These are phyloP conservation scores for Euplexia lucipara DNA, from an alignment of 2,888 invertebrate species.

Conservation along the genomic window DNA sequence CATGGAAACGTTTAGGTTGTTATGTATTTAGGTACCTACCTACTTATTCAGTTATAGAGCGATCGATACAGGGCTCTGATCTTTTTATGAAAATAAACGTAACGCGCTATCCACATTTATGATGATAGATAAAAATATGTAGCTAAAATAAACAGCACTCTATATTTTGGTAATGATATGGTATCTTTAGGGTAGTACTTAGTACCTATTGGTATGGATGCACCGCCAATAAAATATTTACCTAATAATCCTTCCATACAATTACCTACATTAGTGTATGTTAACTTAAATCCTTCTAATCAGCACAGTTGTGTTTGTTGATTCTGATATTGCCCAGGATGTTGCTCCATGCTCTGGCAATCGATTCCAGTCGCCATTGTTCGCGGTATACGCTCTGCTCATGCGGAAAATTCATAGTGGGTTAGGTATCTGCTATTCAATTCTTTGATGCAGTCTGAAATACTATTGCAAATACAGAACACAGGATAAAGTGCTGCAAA, in stretches of 20 bases:
- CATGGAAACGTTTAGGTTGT: conserved; percentile 9
- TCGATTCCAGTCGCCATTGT: conserved; percentile 74
- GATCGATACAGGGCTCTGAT: conserved; percentile 4
- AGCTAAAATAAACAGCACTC: background rate
- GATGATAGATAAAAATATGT: background rate
- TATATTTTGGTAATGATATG: background rate
- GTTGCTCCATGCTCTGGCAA: conserved; percentile 56
- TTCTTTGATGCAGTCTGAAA: conserved; percentile 32
- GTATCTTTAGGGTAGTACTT: conserved; percentile 1
- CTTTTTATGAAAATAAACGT: background rate
- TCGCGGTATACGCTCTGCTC: conserved; percentile 56
- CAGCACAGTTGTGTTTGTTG: background rate
- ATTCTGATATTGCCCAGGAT: conserved; percentile 49
- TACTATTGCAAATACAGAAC: conserved; percentile 20
- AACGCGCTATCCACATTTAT: background rate
- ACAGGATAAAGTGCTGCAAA: conserved; percentile 26
- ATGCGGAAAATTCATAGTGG: conserved; percentile 69
- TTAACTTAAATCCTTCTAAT: background rate
- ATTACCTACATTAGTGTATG: background rate
- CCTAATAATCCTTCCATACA: background rate
- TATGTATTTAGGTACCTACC: background rate
- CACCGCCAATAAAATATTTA: conserved; percentile 6
- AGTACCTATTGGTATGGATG: conserved; percentile 15
- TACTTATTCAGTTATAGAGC: background rate
- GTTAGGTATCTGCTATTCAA: conserved; percentile 54